Evolutionary conservation across 2,888 invertebrate species (phyloP), one percentile per base, ranked within the genome.

Genomic region (Eupeodes luniger): DNA sequence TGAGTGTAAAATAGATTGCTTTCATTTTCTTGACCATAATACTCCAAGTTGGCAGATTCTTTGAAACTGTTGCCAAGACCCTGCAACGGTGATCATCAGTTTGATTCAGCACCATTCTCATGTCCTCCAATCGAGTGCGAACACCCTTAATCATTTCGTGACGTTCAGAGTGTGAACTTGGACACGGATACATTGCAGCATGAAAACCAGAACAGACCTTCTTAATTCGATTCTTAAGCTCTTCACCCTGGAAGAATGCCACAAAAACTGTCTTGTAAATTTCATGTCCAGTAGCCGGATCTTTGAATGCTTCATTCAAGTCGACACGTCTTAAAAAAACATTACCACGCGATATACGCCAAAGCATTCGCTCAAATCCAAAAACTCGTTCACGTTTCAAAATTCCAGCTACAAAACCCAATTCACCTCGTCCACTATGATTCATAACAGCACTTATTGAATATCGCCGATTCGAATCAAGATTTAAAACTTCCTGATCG

Each of bases 1-100:
- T 98, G 91, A 98, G 94, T 0, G 97, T 97, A 92, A 98, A 97
- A 94, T 98, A 98, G 91, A 98, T 97, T 2, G 98, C 97, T 93
- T 98, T 98, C 94, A 97, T 96, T 93, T 97, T 96, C 92, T 97
- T 94, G 47, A 97, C 96, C 95, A 96, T 96, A 59, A 96, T 95
- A 90, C 95, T 95, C 97, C 97, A 97, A 90, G 95, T 96, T 89
- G 96, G 96, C 86, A 97, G 94, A 92, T 97, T 96, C 91, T 96
- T 96, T 11, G 97, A 96, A 0, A 97, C 97, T 62, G 96, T 96
- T 6, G 96, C 95, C 85, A 97, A 93, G 0, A 97, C 96, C 14
- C 97, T 94, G 91, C 96, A 96, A 44, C 97, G 95, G 92, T 97
- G 97, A 92, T 97, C 97, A 92, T 96, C 95, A 0, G 97, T 97